Evolutionary conservation across 2,888 invertebrate genomes (phyloP).

Genomic region (Cantharis rustica): DNA sequence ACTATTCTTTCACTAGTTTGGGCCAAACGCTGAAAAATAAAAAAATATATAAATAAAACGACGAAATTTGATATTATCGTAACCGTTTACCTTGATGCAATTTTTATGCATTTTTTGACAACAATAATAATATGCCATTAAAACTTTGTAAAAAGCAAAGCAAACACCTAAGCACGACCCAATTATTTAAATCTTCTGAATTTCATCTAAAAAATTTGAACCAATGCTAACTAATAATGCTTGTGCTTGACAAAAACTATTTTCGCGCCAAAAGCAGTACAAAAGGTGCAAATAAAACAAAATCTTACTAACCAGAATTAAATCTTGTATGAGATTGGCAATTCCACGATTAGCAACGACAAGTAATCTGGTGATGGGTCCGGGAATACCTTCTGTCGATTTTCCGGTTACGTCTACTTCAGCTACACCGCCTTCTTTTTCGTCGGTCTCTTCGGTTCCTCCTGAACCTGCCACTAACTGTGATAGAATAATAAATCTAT

Average conservation of each 20-base stretch:
- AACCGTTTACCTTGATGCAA: conserved; percentile 14
- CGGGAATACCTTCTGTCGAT: conserved; percentile 81
- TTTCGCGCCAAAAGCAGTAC: background rate
- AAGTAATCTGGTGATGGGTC: conserved; percentile 83
- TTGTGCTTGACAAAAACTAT: background rate
- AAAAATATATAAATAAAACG: conserved; percentile 22
- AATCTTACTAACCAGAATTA: conserved; percentile 72
- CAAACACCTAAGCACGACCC: conserved; percentile 3
- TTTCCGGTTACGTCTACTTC: conserved; percentile 57
- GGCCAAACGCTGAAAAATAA: conserved; percentile 70
- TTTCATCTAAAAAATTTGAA: background rate
- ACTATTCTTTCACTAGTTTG: conserved; percentile 90
- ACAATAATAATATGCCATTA: background rate
- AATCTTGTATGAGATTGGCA: conserved; percentile 85
- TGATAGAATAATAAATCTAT: conserved; percentile 40
- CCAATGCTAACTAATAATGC: background rate
- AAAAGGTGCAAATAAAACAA: background rate
- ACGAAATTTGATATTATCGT: background rate
- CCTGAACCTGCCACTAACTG: conserved; percentile 83
- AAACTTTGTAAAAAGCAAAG: conserved; percentile 8
- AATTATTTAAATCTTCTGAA: background rate
- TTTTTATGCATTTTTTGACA: background rate
- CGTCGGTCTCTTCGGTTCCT: conserved; percentile 67
- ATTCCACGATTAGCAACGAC: conserved; percentile 87
- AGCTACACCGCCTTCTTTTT: conserved; percentile 61